A percentile compares a stretch with the other conserved stretches of the same genome.
Evolutionary conservation across 2,888 invertebrate genomes (phyloP).

Genomic region (Clistopyga incitator): DNA sequence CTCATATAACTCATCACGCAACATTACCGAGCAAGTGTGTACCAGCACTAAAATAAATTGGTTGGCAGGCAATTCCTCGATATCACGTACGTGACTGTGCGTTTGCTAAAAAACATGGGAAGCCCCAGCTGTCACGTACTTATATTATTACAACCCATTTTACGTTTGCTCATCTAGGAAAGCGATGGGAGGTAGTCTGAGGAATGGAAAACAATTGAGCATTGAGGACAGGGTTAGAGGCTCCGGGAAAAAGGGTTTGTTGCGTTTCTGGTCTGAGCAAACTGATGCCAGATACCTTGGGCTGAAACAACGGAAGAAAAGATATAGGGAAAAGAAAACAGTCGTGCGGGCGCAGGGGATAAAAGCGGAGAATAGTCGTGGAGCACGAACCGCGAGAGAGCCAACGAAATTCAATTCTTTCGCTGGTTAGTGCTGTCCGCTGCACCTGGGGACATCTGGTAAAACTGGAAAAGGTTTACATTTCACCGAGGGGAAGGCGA

Average conservation of each 20-base stretch:
- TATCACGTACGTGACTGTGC: constrained; percentile 34
- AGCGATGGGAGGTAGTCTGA: constrained; percentile 18
- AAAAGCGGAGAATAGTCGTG: constrained; percentile 65
- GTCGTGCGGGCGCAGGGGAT: constrained; percentile 44
- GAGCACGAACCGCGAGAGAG: constrained; percentile 65
- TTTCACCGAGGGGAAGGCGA: constrained; percentile 64
- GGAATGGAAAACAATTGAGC: constrained; percentile 29
- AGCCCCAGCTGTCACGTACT: constrained; percentile 20
- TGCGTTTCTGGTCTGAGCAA: constrained; percentile 5
- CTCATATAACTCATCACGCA: background rate
- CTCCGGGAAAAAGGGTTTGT: constrained; percentile 10
- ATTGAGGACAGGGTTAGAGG: constrained; percentile 6
- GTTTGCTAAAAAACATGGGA: constrained; percentile 6
- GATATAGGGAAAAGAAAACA: constrained; percentile 29
- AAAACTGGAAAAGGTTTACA: constrained; percentile 68
- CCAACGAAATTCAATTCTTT: constrained; percentile 77
- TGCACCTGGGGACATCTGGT: constrained; percentile 75
- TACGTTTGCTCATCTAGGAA: background rate
- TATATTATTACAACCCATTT: constrained; percentile 14
- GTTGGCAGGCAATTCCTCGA: constrained; percentile 26
- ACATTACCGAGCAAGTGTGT: background rate
- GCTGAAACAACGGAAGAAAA: constrained; percentile 47
- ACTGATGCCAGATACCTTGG: constrained; percentile 31
- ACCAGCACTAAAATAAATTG: background rate
- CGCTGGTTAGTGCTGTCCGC: constrained; percentile 75